These are phyloP conservation scores for Monochamus alternatus DNA, from an alignment of 2,888 invertebrate genomes.

Conservation along the genomic window DNA sequence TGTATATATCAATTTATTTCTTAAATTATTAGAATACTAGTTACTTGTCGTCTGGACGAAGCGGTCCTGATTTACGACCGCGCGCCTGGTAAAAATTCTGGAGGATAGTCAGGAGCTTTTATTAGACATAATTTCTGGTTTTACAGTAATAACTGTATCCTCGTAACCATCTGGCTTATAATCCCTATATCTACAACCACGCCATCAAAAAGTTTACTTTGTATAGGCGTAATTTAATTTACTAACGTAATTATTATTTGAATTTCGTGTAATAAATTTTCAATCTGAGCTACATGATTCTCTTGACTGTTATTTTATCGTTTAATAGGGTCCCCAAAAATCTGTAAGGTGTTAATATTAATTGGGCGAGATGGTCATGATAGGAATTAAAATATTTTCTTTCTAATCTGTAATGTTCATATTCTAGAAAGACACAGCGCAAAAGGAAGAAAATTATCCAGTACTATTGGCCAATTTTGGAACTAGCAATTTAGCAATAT, in stretches of 20 bases:
- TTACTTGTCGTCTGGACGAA: constrained; percentile 6
- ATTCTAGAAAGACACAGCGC: too few relatives aligned
- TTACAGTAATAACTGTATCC: constrained; percentile 53
- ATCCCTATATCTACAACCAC: constrained; percentile 30
- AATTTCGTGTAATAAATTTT: constrained; percentile 18
- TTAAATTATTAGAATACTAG: background rate
- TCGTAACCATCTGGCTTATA: constrained; percentile 49
- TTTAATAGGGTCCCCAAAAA: constrained; percentile 3
- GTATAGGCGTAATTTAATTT: constrained; percentile 18
- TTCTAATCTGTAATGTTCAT: too few relatives aligned
- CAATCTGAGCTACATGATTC: constrained; percentile 4
- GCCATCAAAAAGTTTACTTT: constrained; percentile 3
- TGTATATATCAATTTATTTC: background rate
- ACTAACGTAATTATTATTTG: constrained; percentile 19
- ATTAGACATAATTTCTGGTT: constrained; percentile 51
- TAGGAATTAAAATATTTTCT: too few relatives aligned
- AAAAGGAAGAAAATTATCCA: too few relatives aligned
- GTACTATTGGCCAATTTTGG: too few relatives aligned
- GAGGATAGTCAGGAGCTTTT: constrained; percentile 50
- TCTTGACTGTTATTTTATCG: constrained; percentile 8
- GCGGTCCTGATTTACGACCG: constrained; percentile 9
- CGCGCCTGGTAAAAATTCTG: constrained; percentile 33
- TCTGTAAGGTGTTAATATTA: constrained; percentile 22
- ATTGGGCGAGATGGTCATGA: background rate
- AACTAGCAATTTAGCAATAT: too few relatives aligned